Base-by-base conservation (phyloP, 2,888 invertebrate species). In the Gymnocheta viridis region DNA sequence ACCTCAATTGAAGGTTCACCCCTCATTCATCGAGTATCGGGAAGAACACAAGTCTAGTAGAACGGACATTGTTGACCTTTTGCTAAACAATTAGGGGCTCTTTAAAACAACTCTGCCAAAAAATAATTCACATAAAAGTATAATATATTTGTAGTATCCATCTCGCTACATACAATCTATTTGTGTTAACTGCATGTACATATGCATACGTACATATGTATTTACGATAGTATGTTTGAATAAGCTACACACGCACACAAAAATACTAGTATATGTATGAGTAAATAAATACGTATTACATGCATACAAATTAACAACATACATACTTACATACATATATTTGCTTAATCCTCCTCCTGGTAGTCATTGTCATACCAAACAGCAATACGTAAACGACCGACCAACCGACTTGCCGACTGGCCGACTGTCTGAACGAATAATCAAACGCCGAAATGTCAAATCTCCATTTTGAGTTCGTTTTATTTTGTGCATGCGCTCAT, bases 351-450 rank as follows among this genome's bases (percentile, higher is more conserved):
- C 76, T 77, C 76, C 66, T 77, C 66, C 19, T 72, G 44, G 62
- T 77, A 72, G 67, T 77, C 77, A 84, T 81, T 81, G 77, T 81
- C 84, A 84, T 66, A 78, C 86, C 85, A n/a, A 74, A 81, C 62
- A 54, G 74, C 82, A 81, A 82, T 54, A 69, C 74, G 22, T 27
- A 4, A 64, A 17, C 49, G 72, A 69, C 49, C 24, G 35, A 67
- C 22, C 38, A 41, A 80, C 51, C 19, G 12, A 58, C n/a, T n/a
- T n/a, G n/a, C 29, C 9, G 19, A 79, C 47, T 44, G 35, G 24
- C 54, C 14, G 32, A 78, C 32, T 2, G 19, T 54, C 29, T 22
- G 12, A 47, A 32, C 54, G 19, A 62, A 51, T 10, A 14, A 58
- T 27, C 49, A 70, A 70, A 66, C 35, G 67, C 35, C 67, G 14